Percentiles rank a stretch among this genome's conserved stretches.
phyloP scores from a whole-genome alignment of 2,113 vertebrate genomes.

The Eubucco bourcierii region DNA sequence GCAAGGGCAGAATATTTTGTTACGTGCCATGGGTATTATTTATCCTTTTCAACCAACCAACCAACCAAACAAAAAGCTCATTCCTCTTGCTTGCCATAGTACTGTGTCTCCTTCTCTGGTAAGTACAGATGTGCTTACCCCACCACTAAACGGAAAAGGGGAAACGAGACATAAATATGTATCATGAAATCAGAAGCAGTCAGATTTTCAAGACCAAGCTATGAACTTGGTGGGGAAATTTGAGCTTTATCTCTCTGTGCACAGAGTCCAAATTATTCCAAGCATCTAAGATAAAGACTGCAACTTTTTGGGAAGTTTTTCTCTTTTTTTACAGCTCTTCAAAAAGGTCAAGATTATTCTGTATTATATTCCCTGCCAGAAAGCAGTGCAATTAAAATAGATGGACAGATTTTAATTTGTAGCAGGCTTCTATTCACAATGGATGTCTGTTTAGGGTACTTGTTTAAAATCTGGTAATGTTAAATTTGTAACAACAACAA shows the following conservation, averaged over 20 bases:
- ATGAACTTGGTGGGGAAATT: background rate
- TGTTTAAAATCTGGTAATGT: slow-evolving; percentile 64
- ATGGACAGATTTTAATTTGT: slow-evolving; percentile 66
- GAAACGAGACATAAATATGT: background rate
- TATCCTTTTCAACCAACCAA: slow-evolving; percentile 6
- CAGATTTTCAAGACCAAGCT: background rate
- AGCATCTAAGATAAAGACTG: slow-evolving; percentile 36
- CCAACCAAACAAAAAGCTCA: background rate
- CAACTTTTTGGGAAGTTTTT: slow-evolving; percentile 34
- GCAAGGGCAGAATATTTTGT: background rate
- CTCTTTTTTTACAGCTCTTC: slow-evolving; percentile 35
- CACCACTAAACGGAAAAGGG: background rate
- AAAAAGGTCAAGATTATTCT: slow-evolving; percentile 47
- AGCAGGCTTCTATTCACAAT: slow-evolving; percentile 67
- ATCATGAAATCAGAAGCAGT: slow-evolving; percentile 30
- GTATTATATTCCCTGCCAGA: slow-evolving; percentile 4
- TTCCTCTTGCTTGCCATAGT: slow-evolving; percentile 23
- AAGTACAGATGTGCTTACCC: slow-evolving; percentile 28
- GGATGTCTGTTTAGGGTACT: slow-evolving; percentile 52
- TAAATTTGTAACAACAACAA: slow-evolving; percentile 66
- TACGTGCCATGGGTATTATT: background rate
- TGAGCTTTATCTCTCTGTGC: background rate
- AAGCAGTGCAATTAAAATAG: slow-evolving; percentile 50
- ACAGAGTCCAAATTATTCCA: background rate
- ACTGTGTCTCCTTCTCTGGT: background rate